Conservation (phyloP, 2,888 invertebrate genomes). For the Chelonus formosanus region DNA sequence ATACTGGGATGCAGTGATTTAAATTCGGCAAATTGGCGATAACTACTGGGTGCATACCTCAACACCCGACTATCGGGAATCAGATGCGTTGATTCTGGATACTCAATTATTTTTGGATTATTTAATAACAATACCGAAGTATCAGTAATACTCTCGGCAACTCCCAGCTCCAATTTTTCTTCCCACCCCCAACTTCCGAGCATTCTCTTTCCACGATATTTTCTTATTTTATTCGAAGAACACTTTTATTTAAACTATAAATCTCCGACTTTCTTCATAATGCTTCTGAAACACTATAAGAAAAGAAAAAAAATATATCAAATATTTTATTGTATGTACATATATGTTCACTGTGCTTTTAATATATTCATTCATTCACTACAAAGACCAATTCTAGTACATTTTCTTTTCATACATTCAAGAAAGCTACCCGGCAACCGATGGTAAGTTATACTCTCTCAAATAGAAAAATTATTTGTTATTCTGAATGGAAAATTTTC, state of each 20-base stretch:
- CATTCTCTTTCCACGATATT: slow-evolving; percentile 58
- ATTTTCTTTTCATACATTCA: too few relatives aligned
- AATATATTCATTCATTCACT: too few relatives aligned
- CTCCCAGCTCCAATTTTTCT: slow-evolving; percentile 60
- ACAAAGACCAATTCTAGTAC: too few relatives aligned
- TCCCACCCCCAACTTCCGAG: slow-evolving; percentile 62
- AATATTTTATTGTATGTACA: too few relatives aligned
- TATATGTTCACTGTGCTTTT: too few relatives aligned
- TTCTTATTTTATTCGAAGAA: slow-evolving; percentile 46
- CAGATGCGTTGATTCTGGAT: slow-evolving; percentile 60
- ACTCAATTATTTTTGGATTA: slow-evolving; percentile 55
- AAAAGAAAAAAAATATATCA: slow-evolving; percentile 5
- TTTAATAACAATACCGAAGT: slow-evolving; percentile 48
- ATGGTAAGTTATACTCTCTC: too few relatives aligned
- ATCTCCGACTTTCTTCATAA: slow-evolving; percentile 45
- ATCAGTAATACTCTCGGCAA: slow-evolving; percentile 49
- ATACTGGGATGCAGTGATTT: slow-evolving; percentile 58
- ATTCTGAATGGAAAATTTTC: too few relatives aligned
- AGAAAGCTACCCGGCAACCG: too few relatives aligned
- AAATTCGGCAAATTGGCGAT: slow-evolving; percentile 59
- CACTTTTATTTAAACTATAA: slow-evolving; percentile 28
- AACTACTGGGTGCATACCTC: slow-evolving; percentile 64
- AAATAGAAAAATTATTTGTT: too few relatives aligned
- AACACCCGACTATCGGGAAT: slow-evolving; percentile 63
- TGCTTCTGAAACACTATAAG: slow-evolving; percentile 23